These are phyloP conservation scores for Petaurus breviceps DNA, from an alignment of 2,113 vertebrate genomes.

Conservation along the genomic window DNA sequence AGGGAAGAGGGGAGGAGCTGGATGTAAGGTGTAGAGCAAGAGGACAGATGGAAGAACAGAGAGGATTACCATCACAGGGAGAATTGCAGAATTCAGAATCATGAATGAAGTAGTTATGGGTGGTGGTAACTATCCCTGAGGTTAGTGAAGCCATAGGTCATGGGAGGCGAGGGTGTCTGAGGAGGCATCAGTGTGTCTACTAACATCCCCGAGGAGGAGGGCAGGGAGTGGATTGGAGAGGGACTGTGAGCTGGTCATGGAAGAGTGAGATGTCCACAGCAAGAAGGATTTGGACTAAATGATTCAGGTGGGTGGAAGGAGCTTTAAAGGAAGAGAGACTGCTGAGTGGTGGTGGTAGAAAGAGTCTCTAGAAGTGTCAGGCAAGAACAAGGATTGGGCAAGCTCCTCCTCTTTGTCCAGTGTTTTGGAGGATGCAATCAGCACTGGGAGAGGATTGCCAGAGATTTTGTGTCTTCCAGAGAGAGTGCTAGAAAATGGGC, in stretches of 20 bases:
- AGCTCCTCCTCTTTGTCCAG: neutral
- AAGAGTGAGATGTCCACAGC: neutral
- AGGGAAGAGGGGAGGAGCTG: neutral
- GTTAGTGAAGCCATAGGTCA: neutral
- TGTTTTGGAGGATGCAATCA: neutral
- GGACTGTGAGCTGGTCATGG: neutral
- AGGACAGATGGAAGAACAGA: neutral
- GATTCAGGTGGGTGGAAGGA: neutral
- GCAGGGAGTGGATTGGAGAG: neutral
- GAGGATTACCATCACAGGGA: neutral
- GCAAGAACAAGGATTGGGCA: neutral
- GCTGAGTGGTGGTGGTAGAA: neutral
- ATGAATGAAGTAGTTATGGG: neutral
- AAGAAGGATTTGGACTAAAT: neutral
- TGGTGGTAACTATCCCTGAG: neutral
- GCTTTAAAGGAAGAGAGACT: neutral
- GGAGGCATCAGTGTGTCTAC: neutral
- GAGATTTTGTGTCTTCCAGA: neutral
- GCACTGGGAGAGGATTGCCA: neutral
- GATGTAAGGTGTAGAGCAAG: neutral
- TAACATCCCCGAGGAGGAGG: neutral
- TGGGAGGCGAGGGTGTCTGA: neutral
- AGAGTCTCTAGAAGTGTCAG: neutral
- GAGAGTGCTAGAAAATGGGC: neutral
- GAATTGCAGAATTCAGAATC: neutral